Conservation (phyloP, 2,113 vertebrate species). For the Lophura nycthemera region DNA sequence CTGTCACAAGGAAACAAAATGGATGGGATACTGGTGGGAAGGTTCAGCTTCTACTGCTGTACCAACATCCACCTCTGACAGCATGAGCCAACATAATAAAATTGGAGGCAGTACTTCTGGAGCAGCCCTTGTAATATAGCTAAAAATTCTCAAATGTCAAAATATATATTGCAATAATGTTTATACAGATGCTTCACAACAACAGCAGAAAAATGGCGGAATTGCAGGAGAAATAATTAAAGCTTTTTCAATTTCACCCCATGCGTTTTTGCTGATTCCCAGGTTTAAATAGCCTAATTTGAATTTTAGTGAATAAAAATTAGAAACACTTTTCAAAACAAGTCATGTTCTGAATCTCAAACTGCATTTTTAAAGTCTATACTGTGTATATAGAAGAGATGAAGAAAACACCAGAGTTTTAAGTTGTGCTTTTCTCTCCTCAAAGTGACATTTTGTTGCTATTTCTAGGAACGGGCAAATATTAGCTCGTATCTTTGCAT, state of each 20-base stretch:
- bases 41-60: too few species aligned
- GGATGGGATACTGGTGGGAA: too few species aligned
- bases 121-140: neutral
- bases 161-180: neutral
- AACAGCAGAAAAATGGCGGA: conserved; percentile 11
- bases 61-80: too few species aligned
- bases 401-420: conserved; percentile 64
- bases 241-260: conserved; percentile 29
- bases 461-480: conserved; percentile 58
- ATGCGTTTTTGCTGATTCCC: conserved; percentile 21
- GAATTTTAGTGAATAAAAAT: conserved; percentile 39
- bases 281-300: conserved; percentile 53
- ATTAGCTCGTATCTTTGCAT: conserved; percentile 59
- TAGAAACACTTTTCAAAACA: conserved; percentile 42
- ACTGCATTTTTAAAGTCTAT: conserved; percentile 51
- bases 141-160: conserved; percentile 5
- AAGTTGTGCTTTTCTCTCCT: conserved; percentile 65
- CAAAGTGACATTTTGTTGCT: conserved; percentile 63
- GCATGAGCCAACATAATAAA: too few species aligned
- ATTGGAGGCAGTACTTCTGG: too few species aligned
- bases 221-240: conserved; percentile 54
- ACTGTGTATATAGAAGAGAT: conserved; percentile 58
- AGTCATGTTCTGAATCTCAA: conserved; percentile 47
- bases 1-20: too few species aligned
- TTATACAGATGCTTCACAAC: conserved; percentile 31